Evolutionary conservation across 2,113 vertebrate species (phyloP).

Genomic region (Halcyon malimbica): DNA sequence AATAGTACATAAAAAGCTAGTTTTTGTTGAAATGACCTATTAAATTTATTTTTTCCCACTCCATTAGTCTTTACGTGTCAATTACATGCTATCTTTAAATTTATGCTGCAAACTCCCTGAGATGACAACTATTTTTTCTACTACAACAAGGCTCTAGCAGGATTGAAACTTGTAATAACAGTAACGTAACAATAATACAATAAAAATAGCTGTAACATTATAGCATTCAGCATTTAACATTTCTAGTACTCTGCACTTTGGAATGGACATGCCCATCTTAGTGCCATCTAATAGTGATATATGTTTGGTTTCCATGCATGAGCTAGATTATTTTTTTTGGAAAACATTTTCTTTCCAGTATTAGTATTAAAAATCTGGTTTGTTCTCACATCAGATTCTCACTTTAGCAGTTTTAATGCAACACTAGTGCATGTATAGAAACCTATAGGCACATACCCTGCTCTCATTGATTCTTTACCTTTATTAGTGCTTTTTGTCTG

Average conservation of each 20-base stretch:
- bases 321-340: background rate
- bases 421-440: background rate
- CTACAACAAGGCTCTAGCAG: background rate
- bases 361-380: background rate
- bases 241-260: background rate
- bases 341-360: background rate
- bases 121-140: background rate
- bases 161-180: background rate
- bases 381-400: background rate
- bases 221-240: background rate
- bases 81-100: background rate
- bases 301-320: background rate
- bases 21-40: background rate
- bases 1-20: background rate
- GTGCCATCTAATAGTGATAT: background rate
- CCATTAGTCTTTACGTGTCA: background rate
- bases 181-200: background rate
- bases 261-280: background rate
- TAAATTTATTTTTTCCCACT: background rate
- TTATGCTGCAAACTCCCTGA: background rate
- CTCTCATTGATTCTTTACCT: background rate
- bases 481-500: background rate
- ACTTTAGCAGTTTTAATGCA: background rate
- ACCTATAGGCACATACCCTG: background rate
- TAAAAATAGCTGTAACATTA: background rate